Base-by-base conservation (phyloP, 2,888 invertebrate species). In the Torymus texanus region DNA sequence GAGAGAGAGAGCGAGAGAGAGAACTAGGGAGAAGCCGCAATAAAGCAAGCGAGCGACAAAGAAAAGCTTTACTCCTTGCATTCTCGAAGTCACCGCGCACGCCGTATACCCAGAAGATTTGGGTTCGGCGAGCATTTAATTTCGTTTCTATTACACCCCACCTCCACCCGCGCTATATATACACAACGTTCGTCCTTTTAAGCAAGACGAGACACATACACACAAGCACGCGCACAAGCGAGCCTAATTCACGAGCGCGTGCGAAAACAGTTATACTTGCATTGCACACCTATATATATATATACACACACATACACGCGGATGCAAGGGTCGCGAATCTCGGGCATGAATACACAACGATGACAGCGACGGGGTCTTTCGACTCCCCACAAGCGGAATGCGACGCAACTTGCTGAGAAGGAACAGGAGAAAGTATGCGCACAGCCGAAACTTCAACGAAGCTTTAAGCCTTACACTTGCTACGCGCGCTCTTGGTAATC, bases 401-500 rank as follows among this genome's bases (percentile, higher is more conserved):
- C 50, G 75, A 21, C 56, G 68, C 63, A 63, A 63, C 68, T 75
- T 56, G 63, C 55, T 18, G 55, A n/a, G 2, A 53, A 53, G 41
- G 41, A 8, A 8, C 41, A 41, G 8, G 41, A 8, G 62, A 56
- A 63, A 76, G 58, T 71, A 68, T 68, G 71, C 59, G 63, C 41
- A 41, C 41, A 29, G 16, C 59, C 4, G 65, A 76, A 63, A 61
- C 61, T 72, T 63, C 24, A 4, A 51, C 14, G 14, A 41, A 53
- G 29, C 65, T 77, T 29, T 62, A 16, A 61, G 68, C 62, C 59
- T 24, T 56, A 68, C 74, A 74, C 58, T 78, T 78, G 29, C 59
- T n/a, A 41, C 50, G 24, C 41, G 41, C 41, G 41, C 41, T 41
- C 41, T 8, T 8, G 41, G 8, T 41, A 41, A 41, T 41, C 41